Conservation (phyloP, 1,140 invertebrate species). For the Drosophila kikkawai region DNA sequence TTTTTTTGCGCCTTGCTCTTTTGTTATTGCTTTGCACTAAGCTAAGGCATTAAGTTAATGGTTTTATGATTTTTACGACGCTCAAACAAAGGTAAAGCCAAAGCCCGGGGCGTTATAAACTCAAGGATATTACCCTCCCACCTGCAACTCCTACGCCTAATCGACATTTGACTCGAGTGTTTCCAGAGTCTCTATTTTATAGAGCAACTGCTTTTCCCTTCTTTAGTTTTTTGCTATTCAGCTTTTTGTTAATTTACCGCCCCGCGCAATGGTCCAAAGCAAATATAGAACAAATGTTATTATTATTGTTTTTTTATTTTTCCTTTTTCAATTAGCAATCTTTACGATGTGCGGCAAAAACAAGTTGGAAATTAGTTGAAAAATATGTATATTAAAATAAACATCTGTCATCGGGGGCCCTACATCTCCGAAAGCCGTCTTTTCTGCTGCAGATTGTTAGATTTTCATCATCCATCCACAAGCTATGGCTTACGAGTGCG, state of each 20-base stretch:
- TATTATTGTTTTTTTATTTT: neutral
- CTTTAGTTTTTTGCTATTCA: neutral
- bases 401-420: slow-evolving; percentile 14
- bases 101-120: neutral
- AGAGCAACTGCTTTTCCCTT: neutral
- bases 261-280: neutral
- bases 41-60: slow-evolving; percentile 22
- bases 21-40: slow-evolving; percentile 45
- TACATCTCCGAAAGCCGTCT: neutral
- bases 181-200: neutral
- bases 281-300: slow-evolving; percentile 14
- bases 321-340: slow-evolving; percentile 23
- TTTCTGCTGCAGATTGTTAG: slow-evolving; percentile 12
- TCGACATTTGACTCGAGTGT: neutral
- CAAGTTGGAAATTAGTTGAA: slow-evolving; percentile 10
- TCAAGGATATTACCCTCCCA: neutral
- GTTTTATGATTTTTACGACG: slow-evolving; percentile 28
- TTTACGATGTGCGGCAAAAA: slow-evolving; percentile 2
- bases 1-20: slow-evolving; percentile 12
- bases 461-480: neutral
- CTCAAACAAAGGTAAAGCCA: neutral
- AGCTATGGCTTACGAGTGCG: slow-evolving; percentile 28
- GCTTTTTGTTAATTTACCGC: slow-evolving; percentile 9
- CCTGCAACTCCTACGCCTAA: neutral
- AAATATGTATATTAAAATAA: neutral